Evolutionary conservation across 2,888 invertebrate species (phyloP).

Genomic region (Hyposoter dolosus): DNA sequence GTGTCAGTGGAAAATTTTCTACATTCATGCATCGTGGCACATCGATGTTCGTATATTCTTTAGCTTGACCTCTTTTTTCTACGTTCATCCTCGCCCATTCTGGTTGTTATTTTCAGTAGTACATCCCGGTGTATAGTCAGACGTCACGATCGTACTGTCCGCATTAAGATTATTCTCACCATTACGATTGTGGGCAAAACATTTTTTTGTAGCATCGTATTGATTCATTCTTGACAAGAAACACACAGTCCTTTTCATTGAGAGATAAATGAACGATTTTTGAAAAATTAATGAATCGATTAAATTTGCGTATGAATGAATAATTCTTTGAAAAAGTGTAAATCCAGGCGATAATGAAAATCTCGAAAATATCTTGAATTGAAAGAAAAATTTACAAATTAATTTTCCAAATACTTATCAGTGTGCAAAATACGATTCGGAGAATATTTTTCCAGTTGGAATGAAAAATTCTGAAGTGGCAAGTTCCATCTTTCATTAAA

Average conservation of each 20-base stretch:
- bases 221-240: conserved; percentile 34
- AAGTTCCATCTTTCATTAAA: not conserved
- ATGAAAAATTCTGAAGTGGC: not conserved
- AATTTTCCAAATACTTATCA: not conserved
- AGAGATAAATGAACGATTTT: not conserved
- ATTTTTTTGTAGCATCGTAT: conserved; percentile 3
- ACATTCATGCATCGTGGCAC: conserved; percentile 38
- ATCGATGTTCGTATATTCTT: conserved; percentile 34
- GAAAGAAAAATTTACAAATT: not conserved
- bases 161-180: conserved; percentile 46
- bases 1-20: conserved; percentile 18
- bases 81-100: conserved; percentile 1
- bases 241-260: not conserved
- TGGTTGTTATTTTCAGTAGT: conserved; percentile 42
- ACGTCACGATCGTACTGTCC: conserved; percentile 2
- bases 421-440: not conserved
- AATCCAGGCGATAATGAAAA: not conserved
- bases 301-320: not conserved
- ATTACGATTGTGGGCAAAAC: not conserved
- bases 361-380: not conserved
- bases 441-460: not conserved
- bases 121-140: conserved; percentile 17
- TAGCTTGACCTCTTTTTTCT: conserved; percentile 2
- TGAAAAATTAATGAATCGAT: not conserved
- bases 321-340: not conserved